Base-by-base conservation (phyloP, 2,113 vertebrate species). In the Pelecanus crispus region DNA sequence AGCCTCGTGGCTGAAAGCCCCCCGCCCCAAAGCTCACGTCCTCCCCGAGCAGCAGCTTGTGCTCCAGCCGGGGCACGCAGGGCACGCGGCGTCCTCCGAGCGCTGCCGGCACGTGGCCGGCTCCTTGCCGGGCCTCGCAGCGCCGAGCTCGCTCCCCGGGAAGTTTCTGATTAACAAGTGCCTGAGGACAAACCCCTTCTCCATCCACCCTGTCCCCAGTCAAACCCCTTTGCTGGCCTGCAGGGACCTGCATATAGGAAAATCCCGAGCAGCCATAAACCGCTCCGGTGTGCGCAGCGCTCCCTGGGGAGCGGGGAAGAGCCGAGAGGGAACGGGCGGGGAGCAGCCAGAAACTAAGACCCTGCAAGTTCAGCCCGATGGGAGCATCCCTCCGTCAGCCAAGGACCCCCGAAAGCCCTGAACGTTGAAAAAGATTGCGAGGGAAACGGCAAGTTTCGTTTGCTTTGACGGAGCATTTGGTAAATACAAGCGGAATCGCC, bases 81-180 rank as follows among this genome's bases (percentile, higher is more conserved):
- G 6, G 82, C 59, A 28, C 7, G 2, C 4, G 7, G 31, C 2
- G 2, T 36, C 47, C 32, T 45, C 32, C 10, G 4, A 52, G 36
- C 0, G 2, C 58, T 32, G 38, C 58, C 3, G 2, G 53, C 73
- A 44, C 6, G 1, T 38, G 63, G 55, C 63, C 0, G 4, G 45
- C 73, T 68, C 74, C 52, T 1, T 0, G 38, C 34, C 3, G 13
- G 56, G n/a, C 29, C 24, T 47, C 5, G 2, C 40, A 19, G 40
- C 2, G 1, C 66, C 6, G 0, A 70, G 22, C 24, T 21, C 4
- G 1, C 10, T 49, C 8, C 34, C 29, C 3, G 1, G n/a, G 58
- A 40, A 65, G 17, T 17, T 65, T 50, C 49, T 36, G 20, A 55
- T 63, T 31, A 72, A 72, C 40, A 25, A 58, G 42, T 29, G 15